A percentile compares a stretch with the other conserved stretches of the same genome.
These are phyloP conservation scores for Columba livia DNA, from an alignment of 2,113 vertebrate genomes.

Conservation along the genomic window DNA sequence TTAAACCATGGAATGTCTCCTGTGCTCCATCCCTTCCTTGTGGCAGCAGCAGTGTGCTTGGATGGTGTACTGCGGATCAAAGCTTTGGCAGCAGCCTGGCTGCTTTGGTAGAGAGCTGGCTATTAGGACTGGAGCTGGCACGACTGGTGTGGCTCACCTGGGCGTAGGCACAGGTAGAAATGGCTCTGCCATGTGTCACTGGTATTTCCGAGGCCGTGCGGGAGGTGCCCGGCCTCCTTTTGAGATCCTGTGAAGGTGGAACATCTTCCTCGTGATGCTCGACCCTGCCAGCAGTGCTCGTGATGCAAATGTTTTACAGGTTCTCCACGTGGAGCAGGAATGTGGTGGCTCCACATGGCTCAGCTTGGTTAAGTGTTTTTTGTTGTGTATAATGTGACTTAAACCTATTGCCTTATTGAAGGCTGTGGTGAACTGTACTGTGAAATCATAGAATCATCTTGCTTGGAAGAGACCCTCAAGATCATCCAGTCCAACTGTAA, in stretches of 20 bases:
- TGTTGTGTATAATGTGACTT: not conserved
- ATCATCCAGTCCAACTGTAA: no score
- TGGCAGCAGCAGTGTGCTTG: not conserved
- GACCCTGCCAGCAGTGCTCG: rapidly evolving
- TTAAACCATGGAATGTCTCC: not conserved
- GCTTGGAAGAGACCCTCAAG: no score
- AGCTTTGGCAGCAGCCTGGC: not conserved
- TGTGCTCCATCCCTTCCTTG: not conserved
- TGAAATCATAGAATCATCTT: no score
- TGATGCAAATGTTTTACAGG: not conserved
- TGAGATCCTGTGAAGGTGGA: not conserved
- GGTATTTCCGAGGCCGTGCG: rapidly evolving
- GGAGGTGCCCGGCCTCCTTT: not conserved
- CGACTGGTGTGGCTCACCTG: not conserved
- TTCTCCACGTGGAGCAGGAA: rapidly evolving
- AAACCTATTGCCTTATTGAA: not conserved
- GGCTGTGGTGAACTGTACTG: not conserved
- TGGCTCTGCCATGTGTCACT: slow-evolving; percentile 14
- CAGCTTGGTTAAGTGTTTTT: not conserved
- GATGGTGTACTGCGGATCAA: not conserved
- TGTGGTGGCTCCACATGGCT: not conserved
- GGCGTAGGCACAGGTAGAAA: not conserved
- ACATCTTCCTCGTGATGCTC: not conserved
- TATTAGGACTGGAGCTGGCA: not conserved
- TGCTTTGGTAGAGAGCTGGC: not conserved